Conservation (phyloP, 2,888 invertebrate species). For the Acleris holmiana region DNA sequence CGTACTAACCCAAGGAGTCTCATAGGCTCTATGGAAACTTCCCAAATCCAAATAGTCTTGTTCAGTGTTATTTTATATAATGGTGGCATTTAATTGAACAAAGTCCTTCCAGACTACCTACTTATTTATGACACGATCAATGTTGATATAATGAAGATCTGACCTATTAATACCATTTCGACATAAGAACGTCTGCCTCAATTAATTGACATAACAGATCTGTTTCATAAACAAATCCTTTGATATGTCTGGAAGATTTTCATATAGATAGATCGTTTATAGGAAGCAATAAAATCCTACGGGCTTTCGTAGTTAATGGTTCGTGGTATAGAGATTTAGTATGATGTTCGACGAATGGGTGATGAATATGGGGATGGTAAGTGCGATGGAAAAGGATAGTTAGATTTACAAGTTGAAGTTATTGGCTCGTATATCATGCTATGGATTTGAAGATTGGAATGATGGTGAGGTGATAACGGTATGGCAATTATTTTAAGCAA, state of each 20-base stretch:
- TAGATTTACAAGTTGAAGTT: no score
- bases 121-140: background rate
- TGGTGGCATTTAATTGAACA: no score
- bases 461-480: no score
- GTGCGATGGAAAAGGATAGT: no score
- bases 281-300: slow-evolving; percentile 29
- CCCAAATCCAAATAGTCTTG: no score
- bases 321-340: slow-evolving; percentile 1
- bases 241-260: slow-evolving; percentile 18
- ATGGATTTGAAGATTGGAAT: no score
- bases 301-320: slow-evolving; percentile 8
- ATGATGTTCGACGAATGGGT: background rate
- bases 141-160: background rate
- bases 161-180: slow-evolving; percentile 6
- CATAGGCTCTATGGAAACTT: no score
- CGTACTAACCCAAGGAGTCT: no score
- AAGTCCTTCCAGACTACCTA: background rate
- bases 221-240: slow-evolving; percentile 28
- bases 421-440: no score
- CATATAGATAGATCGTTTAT: slow-evolving; percentile 25
- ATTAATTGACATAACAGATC: slow-evolving; percentile 25
- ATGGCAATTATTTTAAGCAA: no score
- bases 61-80: no score
- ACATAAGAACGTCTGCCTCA: slow-evolving; percentile 4
- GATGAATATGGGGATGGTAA: no score